A percentile compares a stretch with the other conserved stretches of the same genome.
phyloP scores from a whole-genome alignment of 64 coral and sea anemone genomes.

The Dendrophyllia cribrosa region DNA sequence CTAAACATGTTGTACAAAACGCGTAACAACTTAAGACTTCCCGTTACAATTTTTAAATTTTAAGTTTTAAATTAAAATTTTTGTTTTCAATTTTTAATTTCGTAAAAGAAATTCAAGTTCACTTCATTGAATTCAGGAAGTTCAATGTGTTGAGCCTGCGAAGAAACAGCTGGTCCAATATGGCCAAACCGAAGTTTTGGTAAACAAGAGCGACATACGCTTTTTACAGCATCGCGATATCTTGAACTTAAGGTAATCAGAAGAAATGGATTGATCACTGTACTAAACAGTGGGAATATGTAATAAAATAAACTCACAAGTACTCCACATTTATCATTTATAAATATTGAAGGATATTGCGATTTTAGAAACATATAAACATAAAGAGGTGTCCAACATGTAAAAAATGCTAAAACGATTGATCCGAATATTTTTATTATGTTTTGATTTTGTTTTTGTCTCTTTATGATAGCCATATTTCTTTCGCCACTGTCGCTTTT shows the following conservation, averaged over 20 bases:
- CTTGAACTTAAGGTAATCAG: background rate
- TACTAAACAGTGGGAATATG: background rate
- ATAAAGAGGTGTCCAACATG: conserved; percentile 8
- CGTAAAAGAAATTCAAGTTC: too few species aligned
- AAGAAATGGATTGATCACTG: background rate
- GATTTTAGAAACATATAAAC: background rate
- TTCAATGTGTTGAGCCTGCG: too few species aligned
- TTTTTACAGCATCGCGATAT: background rate
- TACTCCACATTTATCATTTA: background rate
- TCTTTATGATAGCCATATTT: background rate
- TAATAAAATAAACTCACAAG: conserved; percentile 8
- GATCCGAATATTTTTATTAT: conserved; percentile 12
- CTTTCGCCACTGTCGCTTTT: too few species aligned
- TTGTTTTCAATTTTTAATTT: too few species aligned
- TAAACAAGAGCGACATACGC: background rate
- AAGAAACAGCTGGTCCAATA: too few species aligned
- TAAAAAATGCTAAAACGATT: background rate
- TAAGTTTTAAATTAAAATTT: too few species aligned
- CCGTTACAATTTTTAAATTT: too few species aligned
- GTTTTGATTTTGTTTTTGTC: background rate
- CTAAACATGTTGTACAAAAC: too few species aligned
- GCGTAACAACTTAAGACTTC: too few species aligned
- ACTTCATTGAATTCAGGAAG: too few species aligned
- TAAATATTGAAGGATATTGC: background rate
- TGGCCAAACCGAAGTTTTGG: background rate